Conservation (phyloP, 2,888 invertebrate species). For the Xanthorhoe spadicearia region DNA sequence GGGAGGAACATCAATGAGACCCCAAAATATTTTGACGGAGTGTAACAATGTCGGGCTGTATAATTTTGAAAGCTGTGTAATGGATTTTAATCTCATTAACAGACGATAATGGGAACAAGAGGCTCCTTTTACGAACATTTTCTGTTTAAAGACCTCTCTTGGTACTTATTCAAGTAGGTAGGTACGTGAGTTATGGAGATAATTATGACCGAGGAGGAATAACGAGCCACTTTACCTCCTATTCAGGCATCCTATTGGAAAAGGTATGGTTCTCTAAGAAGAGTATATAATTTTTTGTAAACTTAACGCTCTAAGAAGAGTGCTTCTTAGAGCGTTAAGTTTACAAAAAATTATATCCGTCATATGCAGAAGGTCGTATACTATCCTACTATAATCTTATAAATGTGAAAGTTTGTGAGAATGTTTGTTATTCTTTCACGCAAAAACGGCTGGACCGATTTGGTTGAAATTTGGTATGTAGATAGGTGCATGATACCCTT, state of each 20-base stretch:
- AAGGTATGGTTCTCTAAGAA: background rate
- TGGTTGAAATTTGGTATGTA: no score
- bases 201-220: constrained; percentile 39
- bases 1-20: constrained; percentile 5
- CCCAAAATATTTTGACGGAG: constrained; percentile 30
- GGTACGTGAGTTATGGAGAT: constrained; percentile 40
- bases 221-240: constrained; percentile 35
- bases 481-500: no score
- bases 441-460: no score
- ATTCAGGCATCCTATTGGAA: constrained; percentile 17
- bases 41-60: constrained; percentile 47
- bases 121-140: constrained; percentile 49
- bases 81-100: constrained; percentile 65
- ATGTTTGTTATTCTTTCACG: no score
- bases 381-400: no score
- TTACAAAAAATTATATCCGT: background rate
- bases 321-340: background rate
- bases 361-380: no score
- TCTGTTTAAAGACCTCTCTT: constrained; percentile 44
- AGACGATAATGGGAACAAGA: constrained; percentile 57
- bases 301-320: no score
- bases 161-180: constrained; percentile 37
- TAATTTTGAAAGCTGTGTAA: constrained; percentile 58
- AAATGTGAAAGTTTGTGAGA: no score
- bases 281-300: no score